Percentiles rank a stretch among this genome's conserved stretches.
phyloP scores from a whole-genome alignment of 2,888 invertebrate species.

The Gasteruption jaculator region DNA sequence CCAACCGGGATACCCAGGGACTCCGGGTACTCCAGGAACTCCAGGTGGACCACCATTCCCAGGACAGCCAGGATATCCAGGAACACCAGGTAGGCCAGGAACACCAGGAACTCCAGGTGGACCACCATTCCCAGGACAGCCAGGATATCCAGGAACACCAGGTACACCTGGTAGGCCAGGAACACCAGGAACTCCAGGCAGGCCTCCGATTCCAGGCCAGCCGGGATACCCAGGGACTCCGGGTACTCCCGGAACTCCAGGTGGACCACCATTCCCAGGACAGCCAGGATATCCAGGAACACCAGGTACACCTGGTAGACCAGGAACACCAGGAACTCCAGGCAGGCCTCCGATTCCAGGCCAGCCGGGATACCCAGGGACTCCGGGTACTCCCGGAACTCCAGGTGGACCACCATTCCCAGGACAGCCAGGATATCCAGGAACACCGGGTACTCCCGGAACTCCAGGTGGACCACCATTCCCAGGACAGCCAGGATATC shows the following conservation, averaged over 20 bases:
- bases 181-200: slow-evolving; percentile 17
- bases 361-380: neutral
- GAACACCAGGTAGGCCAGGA: slow-evolving; percentile 13
- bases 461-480: slow-evolving; percentile 31
- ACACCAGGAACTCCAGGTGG: neutral
- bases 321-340: slow-evolving; percentile 11
- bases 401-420: too few species aligned
- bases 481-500: slow-evolving; percentile 43
- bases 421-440: slow-evolving; percentile 25
- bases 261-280: slow-evolving; percentile 37
- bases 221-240: slow-evolving; percentile 23
- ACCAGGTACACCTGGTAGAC: slow-evolving; percentile 10
- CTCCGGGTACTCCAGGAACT: too few species aligned
- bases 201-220: slow-evolving; percentile 24
- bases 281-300: slow-evolving; percentile 38
- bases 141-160: slow-evolving; percentile 19
- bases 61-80: too few species aligned
- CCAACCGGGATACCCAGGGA: too few species aligned
- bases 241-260: slow-evolving; percentile 19
- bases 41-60: too few species aligned
- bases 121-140: slow-evolving; percentile 9
- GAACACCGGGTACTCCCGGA: slow-evolving; percentile 21
- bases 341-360: too few species aligned
- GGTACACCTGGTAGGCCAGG: slow-evolving; percentile 40
- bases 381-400: slow-evolving; percentile 15